Conservation (phyloP, 1,140 invertebrate species). For the Pseudomyrmex concolor region DNA sequence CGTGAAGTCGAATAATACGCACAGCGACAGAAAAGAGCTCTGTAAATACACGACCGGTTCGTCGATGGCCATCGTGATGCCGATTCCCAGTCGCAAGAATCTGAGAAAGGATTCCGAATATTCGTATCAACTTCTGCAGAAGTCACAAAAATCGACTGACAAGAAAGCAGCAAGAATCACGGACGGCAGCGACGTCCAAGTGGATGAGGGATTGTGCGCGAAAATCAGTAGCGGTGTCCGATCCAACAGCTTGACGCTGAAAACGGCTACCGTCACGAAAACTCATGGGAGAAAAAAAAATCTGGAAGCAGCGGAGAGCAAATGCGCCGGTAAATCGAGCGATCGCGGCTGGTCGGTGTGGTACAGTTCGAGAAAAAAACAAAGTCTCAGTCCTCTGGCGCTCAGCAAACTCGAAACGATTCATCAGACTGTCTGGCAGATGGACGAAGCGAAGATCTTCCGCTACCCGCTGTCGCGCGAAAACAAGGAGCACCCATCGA, state of each 20-base stretch:
- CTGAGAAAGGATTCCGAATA: slow-evolving; percentile 63
- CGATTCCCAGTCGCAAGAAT: slow-evolving; percentile 58
- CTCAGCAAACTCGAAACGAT: slow-evolving; percentile 76
- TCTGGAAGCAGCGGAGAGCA: slow-evolving; percentile 48
- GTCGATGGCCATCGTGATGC: slow-evolving; percentile 36
- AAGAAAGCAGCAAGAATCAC: slow-evolving; percentile 41
- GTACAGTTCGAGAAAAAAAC: slow-evolving; percentile 77
- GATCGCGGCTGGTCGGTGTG: slow-evolving; percentile 78
- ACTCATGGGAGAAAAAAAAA: slow-evolving; percentile 60
- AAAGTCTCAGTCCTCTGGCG: slow-evolving; percentile 68
- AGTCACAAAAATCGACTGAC: slow-evolving; percentile 54
- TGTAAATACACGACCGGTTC: slow-evolving; percentile 47
- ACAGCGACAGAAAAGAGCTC: slow-evolving; percentile 62
- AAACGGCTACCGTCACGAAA: slow-evolving; percentile 2
- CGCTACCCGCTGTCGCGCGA: slow-evolving; percentile 66
- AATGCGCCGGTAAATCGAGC: slow-evolving; percentile 55
- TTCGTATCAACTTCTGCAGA: slow-evolving; percentile 68
- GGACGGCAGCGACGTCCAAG: slow-evolving; percentile 33
- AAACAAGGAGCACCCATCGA: slow-evolving; percentile 19
- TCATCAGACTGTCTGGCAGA: slow-evolving; percentile 76
- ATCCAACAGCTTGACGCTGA: neutral
- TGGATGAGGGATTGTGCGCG: slow-evolving; percentile 30
- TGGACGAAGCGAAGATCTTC: slow-evolving; percentile 77
- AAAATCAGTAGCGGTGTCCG: neutral
- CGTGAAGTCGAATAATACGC: slow-evolving; percentile 38